Evolutionary conservation across 2,113 vertebrate species (phyloP).

Genomic region (Mirounga angustirostris): DNA sequence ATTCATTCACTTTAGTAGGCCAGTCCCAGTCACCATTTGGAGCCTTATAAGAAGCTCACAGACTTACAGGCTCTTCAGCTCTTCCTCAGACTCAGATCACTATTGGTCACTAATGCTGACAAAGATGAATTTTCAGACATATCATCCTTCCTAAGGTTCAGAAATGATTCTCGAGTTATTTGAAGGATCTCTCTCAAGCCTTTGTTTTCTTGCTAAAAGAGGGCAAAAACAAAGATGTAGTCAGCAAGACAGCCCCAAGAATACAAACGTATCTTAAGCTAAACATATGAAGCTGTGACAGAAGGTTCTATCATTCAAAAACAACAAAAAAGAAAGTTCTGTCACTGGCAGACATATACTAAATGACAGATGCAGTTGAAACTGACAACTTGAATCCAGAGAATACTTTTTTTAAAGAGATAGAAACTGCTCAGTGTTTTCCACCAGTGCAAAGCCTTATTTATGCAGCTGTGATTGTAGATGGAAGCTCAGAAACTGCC

Average conservation of each 20-base stretch:
- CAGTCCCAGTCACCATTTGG: conserved; percentile 68
- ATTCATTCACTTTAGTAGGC: conserved; percentile 78
- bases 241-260: conserved; percentile 24
- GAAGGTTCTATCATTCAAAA: neutral
- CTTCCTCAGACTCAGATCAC: conserved; percentile 94
- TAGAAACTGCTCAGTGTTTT: neutral
- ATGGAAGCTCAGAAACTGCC: neutral
- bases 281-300: neutral
- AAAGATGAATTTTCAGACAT: conserved; percentile 93
- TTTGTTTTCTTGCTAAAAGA: conserved; percentile 93
- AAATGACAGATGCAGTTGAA: neutral
- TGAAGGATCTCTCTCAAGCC: conserved; percentile 97
- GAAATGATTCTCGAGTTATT: conserved; percentile 97
- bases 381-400: neutral
- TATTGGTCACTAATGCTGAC: conserved; percentile 92
- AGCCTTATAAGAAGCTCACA: conserved; percentile 72
- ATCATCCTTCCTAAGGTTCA: conserved; percentile 94
- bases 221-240: conserved; percentile 55
- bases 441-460: neutral
- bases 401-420: neutral
- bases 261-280: neutral
- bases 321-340: neutral
- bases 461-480: neutral
- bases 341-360: neutral
- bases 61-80: conserved; percentile 87